A percentile compares a stretch with the other conserved stretches of the same genome.
phyloP scores from a whole-genome alignment of 2,113 vertebrate genomes.

The Aspidoscelis tigris region DNA sequence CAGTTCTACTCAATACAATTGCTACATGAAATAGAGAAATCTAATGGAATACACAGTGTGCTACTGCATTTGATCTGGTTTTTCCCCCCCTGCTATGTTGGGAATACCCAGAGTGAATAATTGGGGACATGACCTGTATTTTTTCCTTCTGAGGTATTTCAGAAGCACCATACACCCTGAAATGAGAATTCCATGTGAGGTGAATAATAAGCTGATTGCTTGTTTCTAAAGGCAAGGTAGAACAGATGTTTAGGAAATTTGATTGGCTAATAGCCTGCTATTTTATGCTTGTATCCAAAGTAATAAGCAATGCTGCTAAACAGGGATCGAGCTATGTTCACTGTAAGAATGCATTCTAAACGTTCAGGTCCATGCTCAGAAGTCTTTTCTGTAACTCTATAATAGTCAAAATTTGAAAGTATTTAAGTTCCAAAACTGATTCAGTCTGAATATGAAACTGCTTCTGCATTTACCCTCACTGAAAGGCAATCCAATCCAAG shows the following conservation, averaged over 20 bases:
- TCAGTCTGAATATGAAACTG: too few relatives aligned
- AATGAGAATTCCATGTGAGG: background rate
- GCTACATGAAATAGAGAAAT: constrained; percentile 1
- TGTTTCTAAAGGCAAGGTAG: background rate
- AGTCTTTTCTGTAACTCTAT: too few relatives aligned
- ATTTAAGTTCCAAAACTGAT: too few relatives aligned
- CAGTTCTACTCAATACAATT: constrained; percentile 19
- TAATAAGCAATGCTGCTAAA: too few relatives aligned
- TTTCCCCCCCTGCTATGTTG: background rate
- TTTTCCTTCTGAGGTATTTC: background rate
- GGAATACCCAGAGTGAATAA: constrained; percentile 25
- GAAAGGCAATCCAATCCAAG: too few relatives aligned
- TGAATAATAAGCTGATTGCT: background rate
- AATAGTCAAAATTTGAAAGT: too few relatives aligned
- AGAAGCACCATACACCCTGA: background rate
- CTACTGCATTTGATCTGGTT: constrained; percentile 4
- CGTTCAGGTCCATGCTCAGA: too few relatives aligned
- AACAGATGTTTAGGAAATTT: constrained; percentile 2
- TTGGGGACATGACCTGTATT: constrained; percentile 11
- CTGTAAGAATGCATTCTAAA: too few relatives aligned
- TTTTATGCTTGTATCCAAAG: background rate
- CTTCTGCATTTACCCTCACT: too few relatives aligned
- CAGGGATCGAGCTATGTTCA: too few relatives aligned
- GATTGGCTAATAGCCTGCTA: background rate
- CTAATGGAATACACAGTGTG: constrained; percentile 20